A percentile compares a stretch with the other conserved stretches of the same genome.
Evolutionary conservation across 2,113 vertebrate genomes (phyloP).

Genomic region (human): DNA sequence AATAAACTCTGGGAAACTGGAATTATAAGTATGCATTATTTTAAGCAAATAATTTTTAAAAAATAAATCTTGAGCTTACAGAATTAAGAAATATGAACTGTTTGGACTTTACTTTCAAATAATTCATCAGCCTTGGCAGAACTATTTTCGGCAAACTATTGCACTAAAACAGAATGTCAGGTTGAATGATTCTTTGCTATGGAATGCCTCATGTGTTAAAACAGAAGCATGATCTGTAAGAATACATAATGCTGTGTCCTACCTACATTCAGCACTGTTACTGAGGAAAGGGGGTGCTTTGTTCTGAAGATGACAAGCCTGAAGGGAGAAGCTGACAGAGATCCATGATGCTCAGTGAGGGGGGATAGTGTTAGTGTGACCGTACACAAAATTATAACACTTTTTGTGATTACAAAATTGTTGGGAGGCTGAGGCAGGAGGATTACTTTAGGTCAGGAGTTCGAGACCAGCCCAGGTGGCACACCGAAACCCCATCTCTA

Average conservation of each 20-base stretch:
- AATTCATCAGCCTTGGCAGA: background rate
- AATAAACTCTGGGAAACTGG: background rate
- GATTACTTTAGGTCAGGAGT: too few relatives aligned
- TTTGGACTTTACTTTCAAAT: background rate
- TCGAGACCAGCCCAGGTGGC: too few relatives aligned
- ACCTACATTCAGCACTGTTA: background rate
- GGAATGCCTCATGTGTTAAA: background rate
- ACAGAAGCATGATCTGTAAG: background rate
- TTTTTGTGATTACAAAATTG: too few relatives aligned
- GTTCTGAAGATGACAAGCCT: background rate
- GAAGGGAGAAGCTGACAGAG: background rate
- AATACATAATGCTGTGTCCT: background rate
- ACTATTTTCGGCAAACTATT: background rate
- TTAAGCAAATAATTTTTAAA: background rate
- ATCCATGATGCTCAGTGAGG: background rate
- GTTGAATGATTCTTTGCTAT: background rate
- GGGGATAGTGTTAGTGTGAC: background rate
- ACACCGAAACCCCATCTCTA: too few relatives aligned
- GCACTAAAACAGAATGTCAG: background rate
- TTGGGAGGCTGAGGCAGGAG: too few relatives aligned
- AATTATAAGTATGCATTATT: background rate
- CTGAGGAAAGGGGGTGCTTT: background rate
- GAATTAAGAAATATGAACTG: background rate
- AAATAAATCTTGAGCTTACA: constrained; percentile 1
- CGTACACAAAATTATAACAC: background rate